Percentiles rank a stretch among this genome's conserved stretches.
These are phyloP conservation scores for Scaptomyza graminum DNA, from an alignment of 1,140 invertebrate genomes.

Conservation along the genomic window DNA sequence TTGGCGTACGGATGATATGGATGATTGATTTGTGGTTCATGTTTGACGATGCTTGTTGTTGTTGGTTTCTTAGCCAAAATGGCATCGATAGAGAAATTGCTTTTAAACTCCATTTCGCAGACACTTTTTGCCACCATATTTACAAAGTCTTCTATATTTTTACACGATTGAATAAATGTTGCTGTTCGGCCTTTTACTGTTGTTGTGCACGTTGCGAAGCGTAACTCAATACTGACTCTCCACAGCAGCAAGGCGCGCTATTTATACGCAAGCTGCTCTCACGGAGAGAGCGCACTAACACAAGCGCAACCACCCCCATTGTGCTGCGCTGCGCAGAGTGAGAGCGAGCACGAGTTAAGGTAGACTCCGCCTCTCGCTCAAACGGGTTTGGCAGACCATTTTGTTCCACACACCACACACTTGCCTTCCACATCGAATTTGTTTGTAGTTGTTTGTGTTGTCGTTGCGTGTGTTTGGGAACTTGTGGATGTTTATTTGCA, in stretches of 20 bases:
- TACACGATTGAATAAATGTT: slow-evolving; percentile 36
- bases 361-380: slow-evolving; percentile 53
- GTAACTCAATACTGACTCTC: slow-evolving; percentile 71
- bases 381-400: slow-evolving; percentile 64
- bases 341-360: not conserved
- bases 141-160: slow-evolving; percentile 21
- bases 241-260: slow-evolving; percentile 46
- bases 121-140: slow-evolving; percentile 79
- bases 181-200: not conserved
- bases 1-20: slow-evolving; percentile 79
- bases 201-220: slow-evolving; percentile 46
- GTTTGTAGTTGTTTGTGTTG: slow-evolving; percentile 32
- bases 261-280: slow-evolving; percentile 58
- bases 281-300: slow-evolving; percentile 17
- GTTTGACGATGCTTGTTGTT: slow-evolving; percentile 48
- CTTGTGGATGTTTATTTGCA: slow-evolving; percentile 83
- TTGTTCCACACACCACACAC: slow-evolving; percentile 69
- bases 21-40: slow-evolving; percentile 53
- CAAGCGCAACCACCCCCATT: slow-evolving; percentile 27
- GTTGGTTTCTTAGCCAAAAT: slow-evolving; percentile 85
- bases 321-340: slow-evolving; percentile 9
- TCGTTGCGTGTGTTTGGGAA: slow-evolving; percentile 64
- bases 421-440: slow-evolving; percentile 60
- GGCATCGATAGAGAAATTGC: slow-evolving; percentile 89
- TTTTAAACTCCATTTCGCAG: slow-evolving; percentile 84